These are phyloP conservation scores for Pandemis heparana DNA, from an alignment of 2,888 invertebrate species.

Conservation along the genomic window DNA sequence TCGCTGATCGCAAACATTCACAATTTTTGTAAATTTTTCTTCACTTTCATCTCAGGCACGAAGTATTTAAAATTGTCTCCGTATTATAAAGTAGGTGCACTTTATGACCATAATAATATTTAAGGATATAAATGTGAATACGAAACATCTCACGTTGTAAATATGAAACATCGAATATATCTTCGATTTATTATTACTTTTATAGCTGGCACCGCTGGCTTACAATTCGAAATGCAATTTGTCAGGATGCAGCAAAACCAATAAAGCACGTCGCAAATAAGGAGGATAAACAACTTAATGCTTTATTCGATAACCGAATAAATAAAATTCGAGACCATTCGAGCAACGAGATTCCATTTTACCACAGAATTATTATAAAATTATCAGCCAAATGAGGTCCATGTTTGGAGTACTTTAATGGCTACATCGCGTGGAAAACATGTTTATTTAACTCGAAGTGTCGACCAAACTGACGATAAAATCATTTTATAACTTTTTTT, in stretches of 20 bases:
- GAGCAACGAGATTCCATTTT: not conserved
- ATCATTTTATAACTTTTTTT: too few relatives aligned
- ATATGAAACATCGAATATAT: too few relatives aligned
- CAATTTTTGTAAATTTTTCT: too few relatives aligned
- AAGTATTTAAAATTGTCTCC: too few relatives aligned
- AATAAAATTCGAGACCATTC: slow-evolving; percentile 8
- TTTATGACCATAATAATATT: not conserved
- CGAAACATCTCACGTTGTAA: not conserved
- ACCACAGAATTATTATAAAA: not conserved
- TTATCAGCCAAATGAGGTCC: not conserved
- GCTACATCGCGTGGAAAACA: not conserved
- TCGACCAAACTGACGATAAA: too few relatives aligned
- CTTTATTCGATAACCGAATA: slow-evolving; percentile 6
- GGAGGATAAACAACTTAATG: slow-evolving; percentile 10
- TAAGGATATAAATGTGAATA: not conserved
- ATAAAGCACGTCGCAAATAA: slow-evolving; percentile 7
- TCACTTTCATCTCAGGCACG: too few relatives aligned
- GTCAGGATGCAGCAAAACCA: slow-evolving; percentile 12
- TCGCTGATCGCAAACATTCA: too few relatives aligned
- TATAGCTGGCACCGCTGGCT: not conserved
- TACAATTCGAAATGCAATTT: slow-evolving; percentile 29
- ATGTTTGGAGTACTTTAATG: not conserved
- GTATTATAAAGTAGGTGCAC: too few relatives aligned
- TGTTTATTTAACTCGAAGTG: not conserved
- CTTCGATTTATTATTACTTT: slow-evolving; percentile 15